Evolutionary conservation across 2,888 invertebrate species (phyloP), one percentile per base, ranked within the genome.

Genomic region (Cordilura impudica): DNA sequence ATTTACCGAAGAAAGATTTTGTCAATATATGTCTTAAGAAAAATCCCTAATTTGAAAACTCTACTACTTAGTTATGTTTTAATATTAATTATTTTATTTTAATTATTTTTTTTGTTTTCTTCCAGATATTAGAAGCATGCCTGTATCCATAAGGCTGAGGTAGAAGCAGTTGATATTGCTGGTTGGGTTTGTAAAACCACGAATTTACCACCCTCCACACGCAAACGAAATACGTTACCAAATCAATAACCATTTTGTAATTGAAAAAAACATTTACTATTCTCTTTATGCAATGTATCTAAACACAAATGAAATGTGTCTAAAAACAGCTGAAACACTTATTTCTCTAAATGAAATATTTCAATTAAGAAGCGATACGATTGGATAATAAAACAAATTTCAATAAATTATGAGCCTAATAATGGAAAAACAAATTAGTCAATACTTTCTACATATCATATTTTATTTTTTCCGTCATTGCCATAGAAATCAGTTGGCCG

Each of bases 21-120:
- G 98, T 98, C 8, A 97, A 98, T 90, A 94, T 96, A 84, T 98
- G 98, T 89, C 92, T 99, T 84, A 97, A 97, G 91, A 99, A 99
- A 90, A 97, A 97, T 91, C 98, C 98, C 0, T 18, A 98, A 99
- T 90, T 92, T 99, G 79, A 97, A 97, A 91, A 96, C 97, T 21
- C 91, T 99, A 82, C 95, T 97, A 94, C 96, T 96, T 88, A 89
- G 43, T 74, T 5, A 7, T 18, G 26, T 35, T 8, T 70, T 35
- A 19, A 23, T 16, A 12, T 16, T 18, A 47, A 72, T n/a, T n/a
- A n/a, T n/a, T n/a, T 14, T 6, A 19, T 49, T 26, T 21, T 39
- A 69, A 19, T 53, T 1, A 35, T 53, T 4, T 23, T 66, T 43
- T 43, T 71, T 73, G 21, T 80, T 78, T 82, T n/a, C n/a, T n/a